A percentile compares a stretch with the other conserved stretches of the same genome.
Conservation (phyloP, 2,113 vertebrate genomes). For the Salvelinus fontinalis region DNA sequence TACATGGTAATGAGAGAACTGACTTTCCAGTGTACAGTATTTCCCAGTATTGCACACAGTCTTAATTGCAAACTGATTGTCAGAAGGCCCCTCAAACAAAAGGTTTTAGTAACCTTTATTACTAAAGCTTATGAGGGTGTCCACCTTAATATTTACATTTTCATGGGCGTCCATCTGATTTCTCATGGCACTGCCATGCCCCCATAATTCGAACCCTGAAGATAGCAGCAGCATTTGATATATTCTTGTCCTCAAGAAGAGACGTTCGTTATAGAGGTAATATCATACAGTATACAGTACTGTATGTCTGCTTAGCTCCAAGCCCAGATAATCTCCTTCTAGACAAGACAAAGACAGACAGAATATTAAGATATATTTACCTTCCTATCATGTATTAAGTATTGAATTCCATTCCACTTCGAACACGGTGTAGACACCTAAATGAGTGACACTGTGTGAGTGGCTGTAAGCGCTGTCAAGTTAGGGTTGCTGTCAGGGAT, state of each 20-base stretch:
- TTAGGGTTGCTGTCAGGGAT: background rate
- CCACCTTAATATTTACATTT: too few relatives aligned
- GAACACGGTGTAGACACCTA: conserved; percentile 3
- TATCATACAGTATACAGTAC: conserved; percentile 1
- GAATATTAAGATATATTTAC: conserved; percentile 45
- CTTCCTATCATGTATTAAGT: conserved; percentile 28
- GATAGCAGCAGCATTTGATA: too few relatives aligned
- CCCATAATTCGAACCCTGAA: too few relatives aligned
- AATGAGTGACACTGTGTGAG: background rate
- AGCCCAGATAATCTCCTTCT: conserved; percentile 46
- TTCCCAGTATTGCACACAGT: too few relatives aligned
- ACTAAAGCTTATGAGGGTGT: too few relatives aligned
- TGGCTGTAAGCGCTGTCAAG: conserved; percentile 4
- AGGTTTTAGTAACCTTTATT: too few relatives aligned
- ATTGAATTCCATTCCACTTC: conserved; percentile 15
- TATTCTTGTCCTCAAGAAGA: too few relatives aligned
- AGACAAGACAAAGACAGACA: conserved; percentile 11
- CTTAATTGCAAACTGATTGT: too few relatives aligned
- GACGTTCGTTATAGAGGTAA: too few relatives aligned
- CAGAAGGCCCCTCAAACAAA: too few relatives aligned
- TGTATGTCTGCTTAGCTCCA: conserved; percentile 43
- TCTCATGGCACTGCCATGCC: too few relatives aligned
- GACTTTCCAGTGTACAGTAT: background rate
- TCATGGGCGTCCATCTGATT: too few relatives aligned
- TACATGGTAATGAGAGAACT: background rate